Conservation (phyloP, 2,888 invertebrate genomes). For the Steinernema carpocapsae region DNA sequence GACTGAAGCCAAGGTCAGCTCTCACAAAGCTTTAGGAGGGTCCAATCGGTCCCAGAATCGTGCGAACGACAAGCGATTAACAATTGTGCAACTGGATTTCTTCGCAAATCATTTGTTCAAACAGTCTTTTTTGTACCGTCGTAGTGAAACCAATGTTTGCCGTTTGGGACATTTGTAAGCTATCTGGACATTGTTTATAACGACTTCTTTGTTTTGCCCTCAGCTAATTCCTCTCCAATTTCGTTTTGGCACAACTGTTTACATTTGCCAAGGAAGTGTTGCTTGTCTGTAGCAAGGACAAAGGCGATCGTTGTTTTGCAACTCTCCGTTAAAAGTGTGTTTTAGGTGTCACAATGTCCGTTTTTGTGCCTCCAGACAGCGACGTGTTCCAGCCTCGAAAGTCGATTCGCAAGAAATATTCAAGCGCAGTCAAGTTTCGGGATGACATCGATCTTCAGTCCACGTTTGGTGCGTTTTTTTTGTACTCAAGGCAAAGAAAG, state of each 20-base stretch:
- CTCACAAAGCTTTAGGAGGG: no score
- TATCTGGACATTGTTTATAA: slow-evolving; percentile 17
- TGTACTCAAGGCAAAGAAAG: no score
- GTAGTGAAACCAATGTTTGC: no score
- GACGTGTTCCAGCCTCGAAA: slow-evolving; percentile 28
- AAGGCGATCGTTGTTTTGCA: neutral
- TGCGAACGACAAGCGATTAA: neutral
- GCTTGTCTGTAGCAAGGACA: neutral
- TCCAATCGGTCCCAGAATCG: no score
- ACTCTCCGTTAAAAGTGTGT: neutral
- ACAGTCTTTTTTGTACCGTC: no score
- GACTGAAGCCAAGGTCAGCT: no score
- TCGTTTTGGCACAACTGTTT: slow-evolving; percentile 26
- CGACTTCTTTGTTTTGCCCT: slow-evolving; percentile 26
- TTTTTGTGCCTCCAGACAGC: slow-evolving; percentile 27
- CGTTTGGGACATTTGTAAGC: no score
- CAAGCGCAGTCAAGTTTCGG: slow-evolving; percentile 22
- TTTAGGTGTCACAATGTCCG: slow-evolving; percentile 9
- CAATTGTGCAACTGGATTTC: neutral
- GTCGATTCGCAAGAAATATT: slow-evolving; percentile 22
- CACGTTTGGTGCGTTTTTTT: neutral
- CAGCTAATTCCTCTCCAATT: slow-evolving; percentile 8
- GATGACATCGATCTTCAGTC: slow-evolving; percentile 23
- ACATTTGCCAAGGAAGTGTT: slow-evolving; percentile 13
- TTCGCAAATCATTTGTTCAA: no score